These are phyloP conservation scores for Paramormyrops kingsleyae DNA, from an alignment of 2,113 vertebrate genomes.

Conservation along the genomic window DNA sequence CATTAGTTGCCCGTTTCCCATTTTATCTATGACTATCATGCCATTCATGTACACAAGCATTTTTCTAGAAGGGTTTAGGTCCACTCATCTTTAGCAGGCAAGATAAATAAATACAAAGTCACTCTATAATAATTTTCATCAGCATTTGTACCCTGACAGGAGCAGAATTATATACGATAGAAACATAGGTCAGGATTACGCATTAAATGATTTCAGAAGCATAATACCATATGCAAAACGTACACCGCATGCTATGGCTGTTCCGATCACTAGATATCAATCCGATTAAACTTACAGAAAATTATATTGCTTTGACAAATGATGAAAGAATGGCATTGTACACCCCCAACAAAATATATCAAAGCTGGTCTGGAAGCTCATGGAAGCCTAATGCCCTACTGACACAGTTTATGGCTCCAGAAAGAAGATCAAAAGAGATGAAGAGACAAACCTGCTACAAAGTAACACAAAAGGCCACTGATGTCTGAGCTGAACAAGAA, in stretches of 20 bases:
- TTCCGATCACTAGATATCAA: background rate
- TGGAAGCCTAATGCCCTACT: background rate
- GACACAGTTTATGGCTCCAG: background rate
- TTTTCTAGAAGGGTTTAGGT: background rate
- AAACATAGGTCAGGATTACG: background rate
- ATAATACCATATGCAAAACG: background rate
- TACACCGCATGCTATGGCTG: background rate
- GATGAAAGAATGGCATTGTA: background rate
- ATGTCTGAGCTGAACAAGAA: background rate
- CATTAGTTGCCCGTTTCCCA: background rate
- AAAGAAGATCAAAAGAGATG: background rate
- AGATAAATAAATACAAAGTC: background rate
- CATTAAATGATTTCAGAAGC: background rate
- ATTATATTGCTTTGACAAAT: background rate
- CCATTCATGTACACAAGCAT: background rate
- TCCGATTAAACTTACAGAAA: background rate
- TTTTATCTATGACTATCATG: background rate
- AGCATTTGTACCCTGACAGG: background rate
- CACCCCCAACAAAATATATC: background rate
- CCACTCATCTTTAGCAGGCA: background rate
- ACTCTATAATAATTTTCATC: background rate
- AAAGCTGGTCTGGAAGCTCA: background rate
- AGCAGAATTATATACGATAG: background rate
- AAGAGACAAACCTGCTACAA: background rate
- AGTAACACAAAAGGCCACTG: background rate